Evolutionary conservation across 2,797 vertebrate genomes (phyloP), one percentile per base, ranked within the genome.

Genomic region (Protonibea diacanthus): DNA sequence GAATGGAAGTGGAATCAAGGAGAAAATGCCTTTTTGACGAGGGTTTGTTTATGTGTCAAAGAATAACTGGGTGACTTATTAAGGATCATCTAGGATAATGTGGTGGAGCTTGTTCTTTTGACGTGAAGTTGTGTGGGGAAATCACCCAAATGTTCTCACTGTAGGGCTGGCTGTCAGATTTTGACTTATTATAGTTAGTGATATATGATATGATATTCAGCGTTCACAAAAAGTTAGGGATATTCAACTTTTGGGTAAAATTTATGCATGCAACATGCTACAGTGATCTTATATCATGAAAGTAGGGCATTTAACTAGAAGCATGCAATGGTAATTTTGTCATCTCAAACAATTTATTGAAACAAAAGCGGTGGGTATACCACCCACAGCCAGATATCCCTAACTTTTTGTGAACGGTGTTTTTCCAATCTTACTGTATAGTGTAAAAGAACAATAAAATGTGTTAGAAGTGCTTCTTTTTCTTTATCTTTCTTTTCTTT

Each of bases 31-130:
- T 73, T 81, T 57, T 81, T 53, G 56, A 66, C 83, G 56, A 63
- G 63, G 51, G 74, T 85, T 81, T 80, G 74, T 83, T 82, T 76
- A 85, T 47, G 70, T 85, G 86, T 87, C 79, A 83, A 38, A 80
- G 67, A 83, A 89, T 82, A 86, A 86, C 83, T 51, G 65, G 58
- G 62, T 33, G 77, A 80, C 80, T 72, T 68, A 64, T 20, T 57
- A 69, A 40, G 78, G 76, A 86, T 83, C 75, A 87, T 47, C 63
- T 40, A 14, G 58, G 75, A 82, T 79, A 69, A 81, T 45, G 48
- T 15, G 63, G 71, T 47, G 62, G 0, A 59, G 62, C 53, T 71
- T 11, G 27, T 10, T 79, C 38, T 81, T 68, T 82, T n/a, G 66
- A 38, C 51, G 27, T 0, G n/a, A 71, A 53, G 48, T 2, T 45